Conservation (phyloP, 2,888 invertebrate genomes). For the Drosophila nr. medialis region DNA sequence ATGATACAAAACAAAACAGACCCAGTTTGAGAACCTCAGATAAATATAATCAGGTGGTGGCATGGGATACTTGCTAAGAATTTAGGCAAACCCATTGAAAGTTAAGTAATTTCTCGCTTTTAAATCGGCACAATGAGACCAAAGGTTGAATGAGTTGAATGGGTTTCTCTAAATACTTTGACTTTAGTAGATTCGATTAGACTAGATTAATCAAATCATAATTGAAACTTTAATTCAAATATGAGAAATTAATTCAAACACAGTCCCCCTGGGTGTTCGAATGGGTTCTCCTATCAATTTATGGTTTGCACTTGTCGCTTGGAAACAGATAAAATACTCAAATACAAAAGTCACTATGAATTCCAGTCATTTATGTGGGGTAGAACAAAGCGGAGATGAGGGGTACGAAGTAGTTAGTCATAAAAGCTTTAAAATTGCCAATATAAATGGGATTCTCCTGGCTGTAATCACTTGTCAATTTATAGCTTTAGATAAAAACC, state of each 20-base stretch:
- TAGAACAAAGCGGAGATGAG: not conserved
- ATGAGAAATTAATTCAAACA: not conserved
- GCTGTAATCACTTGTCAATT: not conserved
- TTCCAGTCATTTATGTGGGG: not conserved
- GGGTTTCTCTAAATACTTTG: not conserved
- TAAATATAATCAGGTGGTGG: slow-evolving; percentile 13
- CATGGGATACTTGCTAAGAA: not conserved
- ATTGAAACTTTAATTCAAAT: not conserved
- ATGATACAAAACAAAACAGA: not conserved
- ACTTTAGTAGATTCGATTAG: not conserved
- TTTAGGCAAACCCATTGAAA: not conserved
- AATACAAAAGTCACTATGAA: not conserved
- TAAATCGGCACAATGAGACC: not conserved
- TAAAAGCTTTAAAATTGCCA: not conserved
- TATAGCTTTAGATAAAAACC: not conserved
- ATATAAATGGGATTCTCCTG: not conserved
- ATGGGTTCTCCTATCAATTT: not conserved
- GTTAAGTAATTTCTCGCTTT: not conserved
- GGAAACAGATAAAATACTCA: not conserved
- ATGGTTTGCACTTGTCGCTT: not conserved
- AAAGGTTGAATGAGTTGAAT: not conserved
- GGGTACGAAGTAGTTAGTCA: not conserved
- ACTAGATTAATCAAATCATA: not conserved
- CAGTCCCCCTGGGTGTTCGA: not conserved
- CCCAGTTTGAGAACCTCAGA: slow-evolving; percentile 33